Evolutionary conservation across 1,140 invertebrate genomes (phyloP).

Genomic region (Bombus haemorrhoidalis): DNA sequence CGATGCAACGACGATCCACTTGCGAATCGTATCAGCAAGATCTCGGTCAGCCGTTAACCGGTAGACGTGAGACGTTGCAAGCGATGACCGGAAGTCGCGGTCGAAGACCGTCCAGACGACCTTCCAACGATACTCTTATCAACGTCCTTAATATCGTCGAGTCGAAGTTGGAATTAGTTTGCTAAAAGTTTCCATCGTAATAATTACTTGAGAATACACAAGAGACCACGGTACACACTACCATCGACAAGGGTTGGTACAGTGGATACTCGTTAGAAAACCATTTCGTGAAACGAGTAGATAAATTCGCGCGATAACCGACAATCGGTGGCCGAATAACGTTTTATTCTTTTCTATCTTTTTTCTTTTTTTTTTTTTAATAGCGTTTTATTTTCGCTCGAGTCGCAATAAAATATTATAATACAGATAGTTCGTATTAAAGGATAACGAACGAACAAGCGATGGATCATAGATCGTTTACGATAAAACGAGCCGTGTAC

Average conservation of each 20-base stretch:
- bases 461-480: too few relatives aligned
- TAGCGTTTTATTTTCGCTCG: not conserved
- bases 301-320: not conserved
- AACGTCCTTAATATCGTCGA: slow-evolving; percentile 39
- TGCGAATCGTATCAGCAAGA: slow-evolving; percentile 49
- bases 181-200: not conserved
- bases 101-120: slow-evolving; percentile 32
- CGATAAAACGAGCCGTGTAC: too few relatives aligned
- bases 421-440: not conserved
- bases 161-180: not conserved
- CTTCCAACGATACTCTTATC: slow-evolving; percentile 52
- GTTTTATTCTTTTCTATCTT: not conserved
- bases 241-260: not conserved
- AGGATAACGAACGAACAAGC: not conserved
- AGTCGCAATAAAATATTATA: not conserved
- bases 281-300: too few relatives aligned
- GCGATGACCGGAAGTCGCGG: slow-evolving; percentile 58
- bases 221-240: too few relatives aligned
- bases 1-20: slow-evolving; percentile 19
- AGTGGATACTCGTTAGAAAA: not conserved
- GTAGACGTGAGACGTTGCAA: slow-evolving; percentile 26
- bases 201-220: not conserved
- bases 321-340: not conserved
- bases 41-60: slow-evolving; percentile 27
- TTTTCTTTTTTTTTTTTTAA: too few relatives aligned